Evolutionary conservation across 2,113 vertebrate species (phyloP), one percentile per base, ranked within the genome.

Genomic region (Paracanthobrama guichenoti): DNA sequence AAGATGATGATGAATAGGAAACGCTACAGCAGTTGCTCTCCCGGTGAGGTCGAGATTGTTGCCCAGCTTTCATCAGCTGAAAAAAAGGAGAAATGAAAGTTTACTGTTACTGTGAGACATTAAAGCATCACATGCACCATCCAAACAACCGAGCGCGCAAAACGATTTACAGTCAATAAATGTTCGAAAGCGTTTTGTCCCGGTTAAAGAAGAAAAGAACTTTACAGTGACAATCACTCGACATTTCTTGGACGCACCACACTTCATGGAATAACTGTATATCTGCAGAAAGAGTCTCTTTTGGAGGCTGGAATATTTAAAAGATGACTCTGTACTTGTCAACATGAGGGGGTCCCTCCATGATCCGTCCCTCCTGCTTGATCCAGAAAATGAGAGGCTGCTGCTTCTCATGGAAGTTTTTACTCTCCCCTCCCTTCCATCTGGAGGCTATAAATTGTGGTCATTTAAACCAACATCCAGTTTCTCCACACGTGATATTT

Each of bases 401-500:
- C 89, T 90, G 92, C 93, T 94, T 85, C 91, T 93, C 87, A 88
- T 89, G 89, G 83, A 92, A 91, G 91, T 92, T 87, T 50, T 86
- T 92, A 92, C 91, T 90, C 90, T 92, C 90, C 89, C 94, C 92
- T 92, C 90, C 90, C 90, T 85, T 90, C 79, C 82, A 87, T 84
- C 87, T 89, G 77, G 57, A 85, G 84, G 88, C 87, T 88, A 89
- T 87, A 88, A 93, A 92, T 79, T 90, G 90, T 86, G 92, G 92
- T 93, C 93, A 94, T 96, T 96, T 92, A 96, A 96, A 94, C 83
- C 90, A 69, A 83, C 86, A 89, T 90, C 89, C 87, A 85, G 86
- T 93, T 91, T 91, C 88, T 94, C 89, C 94, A 95, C 94, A 95
- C 93, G 94, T 96, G 95, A 95, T 95, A 86, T 91, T 88, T 90